phyloP scores from a whole-genome alignment of 1,140 invertebrate genomes.

The Lamellibrachia luymesi region DNA sequence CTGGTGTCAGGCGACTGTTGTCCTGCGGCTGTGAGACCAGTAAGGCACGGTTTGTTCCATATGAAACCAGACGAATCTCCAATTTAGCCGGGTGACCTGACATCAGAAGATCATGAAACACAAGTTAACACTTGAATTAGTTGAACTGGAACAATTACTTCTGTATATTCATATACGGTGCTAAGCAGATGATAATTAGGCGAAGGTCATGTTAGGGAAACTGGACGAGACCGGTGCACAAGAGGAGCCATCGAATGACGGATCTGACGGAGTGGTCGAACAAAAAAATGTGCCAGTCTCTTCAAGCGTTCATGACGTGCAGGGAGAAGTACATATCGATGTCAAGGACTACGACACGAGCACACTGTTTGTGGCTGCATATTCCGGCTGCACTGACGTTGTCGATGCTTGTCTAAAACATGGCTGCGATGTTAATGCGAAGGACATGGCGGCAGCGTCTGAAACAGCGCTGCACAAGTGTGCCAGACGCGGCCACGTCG shows the following conservation, averaged over 20 bases:
- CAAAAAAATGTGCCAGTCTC: not conserved
- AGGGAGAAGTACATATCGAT: not conserved
- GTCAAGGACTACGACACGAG: not conserved
- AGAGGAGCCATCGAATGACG: not conserved
- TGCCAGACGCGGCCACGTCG: not conserved
- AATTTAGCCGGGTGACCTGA: no score
- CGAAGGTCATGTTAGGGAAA: not conserved
- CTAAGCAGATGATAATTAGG: not conserved
- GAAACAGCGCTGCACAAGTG: slow-evolving; percentile 2
- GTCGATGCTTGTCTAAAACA: not conserved
- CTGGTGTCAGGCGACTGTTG: not conserved
- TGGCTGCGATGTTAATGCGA: not conserved
- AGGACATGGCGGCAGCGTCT: not conserved
- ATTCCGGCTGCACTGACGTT: not conserved
- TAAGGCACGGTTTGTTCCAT: no score
- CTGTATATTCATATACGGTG: not conserved
- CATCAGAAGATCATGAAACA: not conserved
- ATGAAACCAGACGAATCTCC: no score
- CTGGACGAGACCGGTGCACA: not conserved
- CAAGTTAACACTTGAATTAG: not conserved
- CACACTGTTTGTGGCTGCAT: not conserved
- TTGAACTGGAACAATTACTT: not conserved
- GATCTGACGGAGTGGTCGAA: not conserved
- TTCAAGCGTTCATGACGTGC: not conserved
- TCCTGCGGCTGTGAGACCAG: not conserved